A percentile compares a stretch with the other conserved stretches of the same genome.
These are phyloP conservation scores for Microvelia longipes DNA, from an alignment of 1,140 invertebrate species.

Conservation along the genomic window DNA sequence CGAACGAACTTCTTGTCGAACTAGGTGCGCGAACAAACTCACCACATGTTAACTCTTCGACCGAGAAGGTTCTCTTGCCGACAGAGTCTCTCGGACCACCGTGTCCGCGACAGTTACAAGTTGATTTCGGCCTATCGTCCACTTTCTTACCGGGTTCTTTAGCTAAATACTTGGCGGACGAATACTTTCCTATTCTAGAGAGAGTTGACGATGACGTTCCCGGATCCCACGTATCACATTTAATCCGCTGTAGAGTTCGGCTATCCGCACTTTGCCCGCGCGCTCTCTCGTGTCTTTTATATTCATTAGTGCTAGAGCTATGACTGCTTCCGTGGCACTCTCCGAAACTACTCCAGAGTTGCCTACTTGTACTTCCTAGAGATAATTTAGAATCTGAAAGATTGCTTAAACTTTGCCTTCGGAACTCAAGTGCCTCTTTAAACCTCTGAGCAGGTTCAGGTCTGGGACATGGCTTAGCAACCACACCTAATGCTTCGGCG, in stretches of 20 bases:
- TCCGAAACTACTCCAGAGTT: constrained; percentile 19
- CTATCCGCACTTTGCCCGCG: constrained; percentile 20
- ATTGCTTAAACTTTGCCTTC: constrained; percentile 23
- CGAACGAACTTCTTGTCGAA: constrained; percentile 21
- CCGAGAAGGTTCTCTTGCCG: constrained; percentile 23
- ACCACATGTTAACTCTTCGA: constrained; percentile 20
- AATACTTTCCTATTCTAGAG: constrained; percentile 17
- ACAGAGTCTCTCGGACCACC: constrained; percentile 12
- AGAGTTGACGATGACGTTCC: constrained; percentile 15
- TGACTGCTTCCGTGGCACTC: constrained; percentile 12
- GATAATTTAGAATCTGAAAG: constrained; percentile 22
- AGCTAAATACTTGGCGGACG: constrained; percentile 6
- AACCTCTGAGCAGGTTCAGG: constrained; percentile 15
- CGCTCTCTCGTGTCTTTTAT: constrained; percentile 13
- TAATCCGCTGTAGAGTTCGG: constrained; percentile 13
- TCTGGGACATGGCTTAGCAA: constrained; percentile 24
- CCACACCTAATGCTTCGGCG: constrained; percentile 23
- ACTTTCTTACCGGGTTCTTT: neutral
- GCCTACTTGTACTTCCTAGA: constrained; percentile 17
- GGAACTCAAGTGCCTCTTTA: constrained; percentile 17
- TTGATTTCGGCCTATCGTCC: constrained; percentile 16
- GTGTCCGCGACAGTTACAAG: constrained; percentile 23
- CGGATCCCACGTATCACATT: constrained; percentile 14
- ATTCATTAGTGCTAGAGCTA: constrained; percentile 9
- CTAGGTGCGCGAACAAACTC: constrained; percentile 12